Base-by-base conservation (phyloP, 2,888 invertebrate species). In the Plebejus argus region DNA sequence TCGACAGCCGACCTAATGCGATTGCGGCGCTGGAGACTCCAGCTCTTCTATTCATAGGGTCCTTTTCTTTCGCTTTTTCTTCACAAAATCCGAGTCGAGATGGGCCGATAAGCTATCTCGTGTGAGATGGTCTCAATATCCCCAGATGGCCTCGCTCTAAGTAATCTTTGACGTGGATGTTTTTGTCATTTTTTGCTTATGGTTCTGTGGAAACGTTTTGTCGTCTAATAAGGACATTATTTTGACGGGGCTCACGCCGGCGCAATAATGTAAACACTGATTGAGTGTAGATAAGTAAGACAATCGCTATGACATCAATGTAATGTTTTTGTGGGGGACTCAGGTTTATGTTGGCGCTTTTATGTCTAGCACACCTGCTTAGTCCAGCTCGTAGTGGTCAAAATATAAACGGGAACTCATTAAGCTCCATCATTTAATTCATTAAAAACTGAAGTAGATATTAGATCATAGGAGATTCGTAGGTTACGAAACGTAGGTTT, bases 191-290 rank as follows among this genome's bases (percentile, higher is more conserved):
- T 94, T 93, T 93, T 93, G 91, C 88, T 85, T 86, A 87, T 85
- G 87, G 85, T 92, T 90, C 92, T 91, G 91, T 91, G 92, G 88
- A 92, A 90, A 88, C 86, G 87, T 90, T 91, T 92, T 93, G 92
- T 93, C 83, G 86, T 89, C 87, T 94, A 94, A 94, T 94, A 91
- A 92, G 93, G 92, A 91, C 93, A 92, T 94, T 94, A 94, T 94
- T 93, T 93, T 94, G 94, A 93, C 92, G 90, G 90, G 88, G 83
- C 91, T 89, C 90, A 87, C 90, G 89, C 90, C 88, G 86, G 87
- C 86, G 85, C 86, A 89, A 91, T 91, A 90, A 88, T 91, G 92
- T 91, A 94, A 94, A 94, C 94, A 94, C 89, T 89, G 94, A 94
- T 94, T 91, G 88, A 90, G 88, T 85, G 89, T 83, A 86, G 94